phyloP scores from a whole-genome alignment of 2,888 invertebrate species.

The Chymomyza fuscimana region DNA sequence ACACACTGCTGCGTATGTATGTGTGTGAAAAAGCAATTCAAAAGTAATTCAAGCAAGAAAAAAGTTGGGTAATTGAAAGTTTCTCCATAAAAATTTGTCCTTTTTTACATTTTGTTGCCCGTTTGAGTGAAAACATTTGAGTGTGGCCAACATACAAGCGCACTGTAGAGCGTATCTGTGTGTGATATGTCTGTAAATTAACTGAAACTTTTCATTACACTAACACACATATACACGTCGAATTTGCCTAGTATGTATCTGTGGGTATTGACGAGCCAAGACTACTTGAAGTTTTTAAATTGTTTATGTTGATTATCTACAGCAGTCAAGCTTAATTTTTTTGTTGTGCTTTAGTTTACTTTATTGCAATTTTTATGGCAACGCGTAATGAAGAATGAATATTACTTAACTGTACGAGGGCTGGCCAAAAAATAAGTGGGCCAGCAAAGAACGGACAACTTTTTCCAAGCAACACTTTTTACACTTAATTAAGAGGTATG shows the following conservation, averaged over 20 bases:
- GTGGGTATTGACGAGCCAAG: conserved; percentile 67
- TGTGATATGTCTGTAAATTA: not conserved
- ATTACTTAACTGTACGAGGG: not conserved
- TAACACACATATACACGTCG: conserved; percentile 13
- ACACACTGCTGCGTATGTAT: not conserved
- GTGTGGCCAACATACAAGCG: not conserved
- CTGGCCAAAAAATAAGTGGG: too few species aligned
- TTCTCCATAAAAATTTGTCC: conserved; percentile 73
- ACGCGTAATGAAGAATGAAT: not conserved
- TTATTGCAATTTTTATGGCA: conserved; percentile 4
- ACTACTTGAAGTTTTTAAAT: conserved; percentile 68
- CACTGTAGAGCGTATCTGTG: not conserved
- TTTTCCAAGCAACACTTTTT: too few species aligned
- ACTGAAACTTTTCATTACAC: conserved; percentile 51
- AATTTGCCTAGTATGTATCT: conserved; percentile 38
- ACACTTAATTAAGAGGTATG: too few species aligned
- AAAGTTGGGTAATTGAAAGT: conserved; percentile 73
- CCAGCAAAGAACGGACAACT: too few species aligned
- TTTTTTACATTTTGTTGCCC: conserved; percentile 32
- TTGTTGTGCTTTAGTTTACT: conserved; percentile 29
- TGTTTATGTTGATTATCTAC: conserved; percentile 66
- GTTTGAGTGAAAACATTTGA: conserved; percentile 29
- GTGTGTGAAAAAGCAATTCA: conserved; percentile 52
- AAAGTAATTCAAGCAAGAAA: conserved; percentile 71
- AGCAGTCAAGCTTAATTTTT: too few species aligned